Base-by-base conservation (phyloP, 2,797 vertebrate species). In the Adrianichthys oophorus region DNA sequence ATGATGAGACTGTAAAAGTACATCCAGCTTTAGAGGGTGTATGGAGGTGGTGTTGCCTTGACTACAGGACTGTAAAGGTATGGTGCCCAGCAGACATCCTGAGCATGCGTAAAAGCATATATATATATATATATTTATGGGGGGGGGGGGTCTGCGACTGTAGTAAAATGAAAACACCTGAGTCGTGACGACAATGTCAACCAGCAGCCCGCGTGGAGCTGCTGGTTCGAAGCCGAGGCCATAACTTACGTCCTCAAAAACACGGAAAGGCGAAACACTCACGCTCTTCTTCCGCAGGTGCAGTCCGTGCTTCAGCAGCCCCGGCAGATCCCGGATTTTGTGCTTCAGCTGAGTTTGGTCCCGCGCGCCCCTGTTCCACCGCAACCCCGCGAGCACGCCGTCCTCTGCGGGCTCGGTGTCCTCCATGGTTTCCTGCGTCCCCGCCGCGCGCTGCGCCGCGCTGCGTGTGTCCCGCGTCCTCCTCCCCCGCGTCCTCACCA, bases 241-340 rank as follows among this genome's bases (percentile, higher is more conserved):
- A 42, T 32, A 12, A 8, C 32, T 32, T 32, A 32, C 32, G 32
- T 32, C 32, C 8, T 76, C 55, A 16, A n/a, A 19, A 21, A 19
- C 32, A 47, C 45, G 29, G n/a, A 29, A 17, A 1, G 45, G 16
- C 19, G 51, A 65, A 48, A 62, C 62, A 92, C 92, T 93, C 87
- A 92, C 91, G 86, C 91, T 93, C 80, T 92, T 93, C 86, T 94
- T 94, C 80, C 92, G 88, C 87, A 93, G 85, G 88, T 92, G 91
- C 74, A 93, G 88, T 40, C 93, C 93, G 86, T 94, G 92, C 65
- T 93, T 94, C 4, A 94, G 84, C 5, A 94, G 83, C 41, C 91
- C 91, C 40, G 92, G 93, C 59, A 94, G 85, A 40, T 94, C 92
- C 78, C 90, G 88, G 70, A 94, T 92, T 83, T 91, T 93, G 68